Evolutionary conservation across 2,888 invertebrate species (phyloP), one percentile per base, ranked within the genome.

Genomic region (Pomacea canaliculata): DNA sequence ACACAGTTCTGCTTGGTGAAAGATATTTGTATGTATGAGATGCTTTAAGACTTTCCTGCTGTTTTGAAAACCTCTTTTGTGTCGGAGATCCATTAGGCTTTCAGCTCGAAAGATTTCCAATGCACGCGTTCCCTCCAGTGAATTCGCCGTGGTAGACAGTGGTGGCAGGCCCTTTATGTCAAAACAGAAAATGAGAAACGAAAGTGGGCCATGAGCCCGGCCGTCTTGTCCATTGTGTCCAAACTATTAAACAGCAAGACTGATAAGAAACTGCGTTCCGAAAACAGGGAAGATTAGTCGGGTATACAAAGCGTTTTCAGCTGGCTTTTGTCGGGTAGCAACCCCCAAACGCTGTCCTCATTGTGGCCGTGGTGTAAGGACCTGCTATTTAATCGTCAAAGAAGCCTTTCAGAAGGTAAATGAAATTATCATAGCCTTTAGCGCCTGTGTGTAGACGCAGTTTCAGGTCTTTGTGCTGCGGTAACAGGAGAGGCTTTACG

Each of bases 351-450:
- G 60, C 19, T 59, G n/a, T 65, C 48, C 48, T 10, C n/a, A 18
- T 66, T 71, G 65, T 66, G 37, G 27, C 67, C n/a, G 9, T 59
- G 46, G 65, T 65, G 72, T 69, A 66, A 73, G 70, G 70, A 62
- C 48, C 51, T 37, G 73, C 73, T 51, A 73, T 77, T 73, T 73
- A 23, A 51, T 63, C 59, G 70, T 51, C 16, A 65, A 70, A 73
- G 70, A 65, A 37, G 65, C 46, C 70, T 46, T 73, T 70, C 51
- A 46, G 72, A 18, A 49, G 70, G 62, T 65, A 66, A 77, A 77
- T 77, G 77, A 77, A 77, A 77, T 77, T 73, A 77, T 77, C 73
- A 77, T 73, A 70, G 77, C 56, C 63, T 63, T 77, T 77, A 70
- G 70, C 70, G 65, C 77, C 60, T 71, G 19, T 9, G 16, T 37